phyloP scores from a whole-genome alignment of 1,140 invertebrate genomes.

The Rhyacophila brunnea region DNA sequence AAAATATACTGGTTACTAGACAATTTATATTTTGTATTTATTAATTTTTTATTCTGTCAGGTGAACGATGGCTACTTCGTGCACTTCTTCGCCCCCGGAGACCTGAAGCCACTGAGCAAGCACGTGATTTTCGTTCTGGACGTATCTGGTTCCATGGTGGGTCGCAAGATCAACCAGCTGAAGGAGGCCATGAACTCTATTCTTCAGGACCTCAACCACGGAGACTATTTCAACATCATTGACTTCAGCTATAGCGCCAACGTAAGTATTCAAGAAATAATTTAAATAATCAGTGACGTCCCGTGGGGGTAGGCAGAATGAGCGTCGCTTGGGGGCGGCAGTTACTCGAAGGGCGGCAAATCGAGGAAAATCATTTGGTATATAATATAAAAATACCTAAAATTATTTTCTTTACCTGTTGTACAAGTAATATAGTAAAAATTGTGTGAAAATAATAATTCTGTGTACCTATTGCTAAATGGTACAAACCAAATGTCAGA shows the following conservation, averaged over 20 bases:
- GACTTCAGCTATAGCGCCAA: conserved; percentile 57
- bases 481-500: no score
- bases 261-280: conserved; percentile 43
- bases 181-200: conserved; percentile 68
- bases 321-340: no score
- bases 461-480: no score
- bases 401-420: no score
- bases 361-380: no score
- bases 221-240: conserved; percentile 68
- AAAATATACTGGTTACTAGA: no score
- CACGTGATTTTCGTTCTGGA: conserved; percentile 73
- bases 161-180: conserved; percentile 63
- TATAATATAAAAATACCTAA: background rate
- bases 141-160: conserved; percentile 69
- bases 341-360: no score
- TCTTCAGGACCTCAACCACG: conserved; percentile 57
- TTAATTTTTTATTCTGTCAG: conserved; percentile 41
- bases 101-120: conserved; percentile 61
- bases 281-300: no score
- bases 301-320: no score
- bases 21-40: no score
- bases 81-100: conserved; percentile 68
- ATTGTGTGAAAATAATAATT: no score
- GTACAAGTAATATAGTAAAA: no score
- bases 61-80: conserved; percentile 76